Conservation (phyloP, 1,140 invertebrate genomes). For the Sarcophaga peregrina region DNA sequence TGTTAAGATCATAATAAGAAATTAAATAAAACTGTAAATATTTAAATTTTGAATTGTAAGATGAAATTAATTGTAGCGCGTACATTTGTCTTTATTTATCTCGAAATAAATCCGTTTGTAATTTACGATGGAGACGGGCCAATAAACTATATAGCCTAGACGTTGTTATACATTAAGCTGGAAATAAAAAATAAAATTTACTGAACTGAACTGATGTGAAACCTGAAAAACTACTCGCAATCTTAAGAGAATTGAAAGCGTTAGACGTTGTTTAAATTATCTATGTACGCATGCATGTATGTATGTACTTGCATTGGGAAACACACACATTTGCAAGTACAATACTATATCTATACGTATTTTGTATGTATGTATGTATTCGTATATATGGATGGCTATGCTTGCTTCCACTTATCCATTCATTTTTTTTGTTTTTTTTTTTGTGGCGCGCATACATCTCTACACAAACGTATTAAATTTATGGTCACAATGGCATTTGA, state of each 20-base stretch:
- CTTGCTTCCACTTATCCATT: neutral
- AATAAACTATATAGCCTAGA: slow-evolving; percentile 23
- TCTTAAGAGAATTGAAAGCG: slow-evolving; percentile 31
- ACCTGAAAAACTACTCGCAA: slow-evolving; percentile 36
- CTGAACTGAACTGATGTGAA: slow-evolving; percentile 18
- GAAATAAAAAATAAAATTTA: slow-evolving; percentile 7
- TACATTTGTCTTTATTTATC: no score
- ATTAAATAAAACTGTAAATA: no score
- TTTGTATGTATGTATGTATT: neutral
- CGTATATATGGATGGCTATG: neutral
- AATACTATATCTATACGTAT: no score
- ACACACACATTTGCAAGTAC: neutral
- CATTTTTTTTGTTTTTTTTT: no score
- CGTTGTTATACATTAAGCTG: neutral
- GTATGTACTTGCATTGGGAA: slow-evolving; percentile 17
- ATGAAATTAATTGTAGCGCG: no score
- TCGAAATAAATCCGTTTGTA: neutral
- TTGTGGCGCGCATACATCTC: neutral
- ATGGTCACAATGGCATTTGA: slow-evolving; percentile 64
- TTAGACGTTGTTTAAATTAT: slow-evolving; percentile 35
- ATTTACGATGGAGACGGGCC: neutral
- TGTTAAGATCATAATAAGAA: no score
- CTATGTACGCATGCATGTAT: neutral
- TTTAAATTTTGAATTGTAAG: no score
- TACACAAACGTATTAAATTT: slow-evolving; percentile 51